A percentile compares a stretch with the other conserved stretches of the same genome.
These are phyloP conservation scores for Orchesella cincta DNA, from an alignment of 1,140 invertebrate genomes.

Conservation along the genomic window DNA sequence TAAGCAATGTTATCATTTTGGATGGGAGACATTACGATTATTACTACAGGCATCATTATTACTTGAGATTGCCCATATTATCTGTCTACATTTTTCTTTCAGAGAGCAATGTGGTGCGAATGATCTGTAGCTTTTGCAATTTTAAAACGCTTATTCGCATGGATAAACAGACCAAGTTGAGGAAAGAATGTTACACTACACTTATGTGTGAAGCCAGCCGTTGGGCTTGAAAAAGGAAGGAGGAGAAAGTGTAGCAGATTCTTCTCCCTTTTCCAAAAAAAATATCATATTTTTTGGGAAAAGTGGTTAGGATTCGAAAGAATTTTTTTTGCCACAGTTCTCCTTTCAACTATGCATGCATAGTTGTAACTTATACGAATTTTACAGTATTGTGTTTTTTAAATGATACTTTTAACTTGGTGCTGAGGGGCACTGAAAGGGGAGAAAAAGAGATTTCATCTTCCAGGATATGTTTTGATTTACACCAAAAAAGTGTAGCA, in stretches of 20 bases:
- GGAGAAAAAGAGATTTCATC: conserved; percentile 2
- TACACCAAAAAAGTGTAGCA: not conserved
- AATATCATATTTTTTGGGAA: not conserved
- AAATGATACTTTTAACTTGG: not conserved
- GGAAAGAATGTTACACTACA: too few relatives aligned
- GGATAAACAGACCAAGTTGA: not conserved
- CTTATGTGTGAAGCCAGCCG: too few relatives aligned
- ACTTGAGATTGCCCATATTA: conserved; percentile 19
- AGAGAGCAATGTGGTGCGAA: conserved; percentile 13
- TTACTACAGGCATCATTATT: conserved; percentile 16
- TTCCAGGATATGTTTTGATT: conserved; percentile 18
- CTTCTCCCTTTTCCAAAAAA: not conserved
- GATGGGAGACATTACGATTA: not conserved
- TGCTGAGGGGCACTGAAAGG: not conserved
- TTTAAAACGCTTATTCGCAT: conserved; percentile 26
- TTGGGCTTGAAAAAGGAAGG: too few relatives aligned
- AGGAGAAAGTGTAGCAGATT: not conserved
- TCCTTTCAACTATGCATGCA: not conserved
- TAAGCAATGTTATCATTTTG: not conserved
- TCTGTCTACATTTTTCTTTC: conserved; percentile 20
- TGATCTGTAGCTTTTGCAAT: conserved; percentile 28
- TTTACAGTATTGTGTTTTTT: not conserved
- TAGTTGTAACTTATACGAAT: not conserved
- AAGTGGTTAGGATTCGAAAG: not conserved
- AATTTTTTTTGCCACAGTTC: too few relatives aligned